Evolutionary conservation across 2,888 invertebrate genomes (phyloP).

Genomic region (Litoditis marina): DNA sequence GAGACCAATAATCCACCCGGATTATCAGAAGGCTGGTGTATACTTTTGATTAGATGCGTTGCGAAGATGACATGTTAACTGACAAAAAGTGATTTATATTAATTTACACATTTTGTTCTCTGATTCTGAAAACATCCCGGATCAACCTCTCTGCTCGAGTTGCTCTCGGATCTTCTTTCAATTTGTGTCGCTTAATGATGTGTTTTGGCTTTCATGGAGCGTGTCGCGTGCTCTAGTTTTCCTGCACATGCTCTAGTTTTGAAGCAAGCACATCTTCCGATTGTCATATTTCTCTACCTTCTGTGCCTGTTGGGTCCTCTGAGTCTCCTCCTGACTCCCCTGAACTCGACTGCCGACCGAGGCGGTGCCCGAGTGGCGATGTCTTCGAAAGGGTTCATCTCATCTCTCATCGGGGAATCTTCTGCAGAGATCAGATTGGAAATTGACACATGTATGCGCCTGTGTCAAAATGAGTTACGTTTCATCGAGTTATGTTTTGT

Average conservation of each 20-base stretch:
- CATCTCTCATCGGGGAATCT: slow-evolving; percentile 6
- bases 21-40: too few relatives aligned
- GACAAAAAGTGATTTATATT: too few relatives aligned
- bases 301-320: slow-evolving; percentile 18
- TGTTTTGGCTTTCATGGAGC: neutral
- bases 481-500: too few relatives aligned
- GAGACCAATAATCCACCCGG: too few relatives aligned
- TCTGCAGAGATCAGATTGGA: neutral
- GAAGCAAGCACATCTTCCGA: too few relatives aligned
- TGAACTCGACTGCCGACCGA: slow-evolving; percentile 18
- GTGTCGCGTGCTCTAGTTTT: neutral
- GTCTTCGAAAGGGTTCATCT: slow-evolving; percentile 45
- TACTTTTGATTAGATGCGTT: too few relatives aligned
- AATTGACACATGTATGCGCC: too few relatives aligned
- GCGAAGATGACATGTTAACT: too few relatives aligned
- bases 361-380: slow-evolving; percentile 42
- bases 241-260: too few relatives aligned
- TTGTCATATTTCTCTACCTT: slow-evolving; percentile 1
- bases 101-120: too few relatives aligned
- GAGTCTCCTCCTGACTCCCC: slow-evolving; percentile 20
- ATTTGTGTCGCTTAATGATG: neutral
- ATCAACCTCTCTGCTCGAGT: neutral
- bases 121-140: too few relatives aligned
- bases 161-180: neutral
- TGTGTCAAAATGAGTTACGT: too few relatives aligned